Percentiles rank a stretch among this genome's conserved stretches.
phyloP scores from a whole-genome alignment of 2,113 vertebrate species.

The Trinectes maculatus region DNA sequence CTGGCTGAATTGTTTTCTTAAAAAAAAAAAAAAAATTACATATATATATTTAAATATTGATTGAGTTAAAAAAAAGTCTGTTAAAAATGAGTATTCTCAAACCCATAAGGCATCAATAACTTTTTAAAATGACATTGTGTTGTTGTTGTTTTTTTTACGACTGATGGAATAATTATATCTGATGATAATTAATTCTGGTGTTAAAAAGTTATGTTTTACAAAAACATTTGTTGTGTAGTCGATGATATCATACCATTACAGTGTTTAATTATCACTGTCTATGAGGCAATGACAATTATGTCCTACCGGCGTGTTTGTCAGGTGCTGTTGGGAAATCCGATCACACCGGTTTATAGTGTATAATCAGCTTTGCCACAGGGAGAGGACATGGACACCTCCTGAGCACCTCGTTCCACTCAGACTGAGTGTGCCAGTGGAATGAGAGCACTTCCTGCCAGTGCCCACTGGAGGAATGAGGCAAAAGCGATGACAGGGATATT shows the following conservation, averaged over 20 bases:
- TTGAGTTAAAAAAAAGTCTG: constrained; percentile 10
- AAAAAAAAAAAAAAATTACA: too few relatives aligned
- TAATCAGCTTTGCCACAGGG: constrained; percentile 30
- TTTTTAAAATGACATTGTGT: too few relatives aligned
- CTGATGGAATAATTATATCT: too few relatives aligned
- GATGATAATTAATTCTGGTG: background rate
- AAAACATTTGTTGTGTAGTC: background rate
- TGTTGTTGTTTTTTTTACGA: too few relatives aligned
- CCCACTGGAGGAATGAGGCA: constrained; percentile 60
- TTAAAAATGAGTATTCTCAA: too few relatives aligned
- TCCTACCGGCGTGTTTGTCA: constrained; percentile 20
- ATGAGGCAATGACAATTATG: constrained; percentile 9
- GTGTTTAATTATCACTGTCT: background rate
- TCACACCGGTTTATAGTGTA: constrained; percentile 23
- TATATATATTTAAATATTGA: background rate
- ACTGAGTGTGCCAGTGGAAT: constrained; percentile 55
- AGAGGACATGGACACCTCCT: constrained; percentile 22
- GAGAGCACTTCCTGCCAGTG: constrained; percentile 66
- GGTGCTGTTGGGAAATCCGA: constrained; percentile 20
- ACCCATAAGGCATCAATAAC: too few relatives aligned
- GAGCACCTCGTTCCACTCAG: constrained; percentile 48
- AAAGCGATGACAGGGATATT: constrained; percentile 68
- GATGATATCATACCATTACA: too few relatives aligned
- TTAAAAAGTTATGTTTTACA: background rate
- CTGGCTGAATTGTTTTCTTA: background rate